Evolutionary conservation across 1,140 invertebrate species (phyloP), one percentile per base, ranked within the genome.

Genomic region (Pantala flavescens): DNA sequence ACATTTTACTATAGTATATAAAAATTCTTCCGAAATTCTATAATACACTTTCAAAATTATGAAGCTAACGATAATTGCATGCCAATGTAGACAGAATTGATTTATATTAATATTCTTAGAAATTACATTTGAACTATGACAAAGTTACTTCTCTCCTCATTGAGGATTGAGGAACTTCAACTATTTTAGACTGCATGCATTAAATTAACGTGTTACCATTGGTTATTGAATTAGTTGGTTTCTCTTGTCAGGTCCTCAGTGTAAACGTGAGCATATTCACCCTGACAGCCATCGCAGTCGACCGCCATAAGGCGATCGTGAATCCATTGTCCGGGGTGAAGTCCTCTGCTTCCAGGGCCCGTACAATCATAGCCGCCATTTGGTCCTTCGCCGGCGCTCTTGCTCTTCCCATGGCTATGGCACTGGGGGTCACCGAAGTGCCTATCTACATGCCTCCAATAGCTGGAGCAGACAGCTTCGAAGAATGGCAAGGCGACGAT

Each of bases 261-360:
- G 91, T 94, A 0, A 93, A 91, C 79, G 91, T 94, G 16, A 92
- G 90, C 71, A 88, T 95, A 12, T 93, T 93, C 78, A 94, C 92
- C 0, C 82, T 95, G 23, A 92, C 90, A 9, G 90, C 92, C 74
- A 93, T 93, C 70, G 90, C 91, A 5, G 86, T 93, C 55, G 91
- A 93, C 82, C 84, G 91, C 16, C 90, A 92, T 79, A 84, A 88
- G 42, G 89, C 89, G 0, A 89, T 90, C 55, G 85, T 90, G n/a
- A 88, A 88, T 78, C 89, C 89, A 16, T 81, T 90, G 55, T 85
- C 24, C 83, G 90, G 89, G 78, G 87, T 88, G 19, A 85, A 87
- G 77, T 88, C 89, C 0, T 90, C 89, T 0, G 91, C 90, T 79
- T 82, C 87, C 72, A 24, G 71, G 23, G 90, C 90, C 10, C 90